Evolutionary conservation across 2,113 vertebrate genomes (phyloP).

Genomic region (Hemicordylus capensis): DNA sequence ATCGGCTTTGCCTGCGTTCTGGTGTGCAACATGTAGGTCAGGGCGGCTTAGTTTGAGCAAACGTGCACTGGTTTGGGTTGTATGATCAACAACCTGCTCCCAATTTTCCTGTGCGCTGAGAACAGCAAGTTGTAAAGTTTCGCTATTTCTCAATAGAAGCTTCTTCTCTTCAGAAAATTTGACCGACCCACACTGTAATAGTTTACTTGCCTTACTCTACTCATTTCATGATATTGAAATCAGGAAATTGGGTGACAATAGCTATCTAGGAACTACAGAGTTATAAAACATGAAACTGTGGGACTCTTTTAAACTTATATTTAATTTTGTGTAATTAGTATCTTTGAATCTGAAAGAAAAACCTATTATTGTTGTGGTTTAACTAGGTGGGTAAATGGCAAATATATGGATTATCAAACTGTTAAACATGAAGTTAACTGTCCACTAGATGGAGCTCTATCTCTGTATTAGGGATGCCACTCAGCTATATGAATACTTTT

Average conservation of each 20-base stretch:
- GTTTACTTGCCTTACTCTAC: not conserved
- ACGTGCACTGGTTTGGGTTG: not conserved
- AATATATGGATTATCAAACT: not conserved
- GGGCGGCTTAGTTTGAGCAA: too few relatives aligned
- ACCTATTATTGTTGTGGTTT: not conserved
- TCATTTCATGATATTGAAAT: not conserved
- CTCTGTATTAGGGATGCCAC: not conserved
- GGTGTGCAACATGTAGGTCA: too few relatives aligned
- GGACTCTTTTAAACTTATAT: not conserved
- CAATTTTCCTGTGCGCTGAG: not conserved
- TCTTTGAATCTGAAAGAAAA: not conserved
- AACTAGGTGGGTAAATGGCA: not conserved
- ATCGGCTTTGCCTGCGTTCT: too few relatives aligned
- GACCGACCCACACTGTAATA: not conserved
- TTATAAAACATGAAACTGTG: not conserved
- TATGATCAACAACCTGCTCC: not conserved
- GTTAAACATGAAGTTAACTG: not conserved
- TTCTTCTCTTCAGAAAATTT: not conserved
- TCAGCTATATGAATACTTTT: not conserved
- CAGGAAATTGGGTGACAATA: not conserved
- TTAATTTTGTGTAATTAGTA: not conserved
- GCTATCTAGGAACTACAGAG: not conserved
- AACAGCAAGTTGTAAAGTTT: not conserved
- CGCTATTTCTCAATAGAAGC: not conserved
- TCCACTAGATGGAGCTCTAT: conserved; percentile 23